These are phyloP conservation scores for Labrus mixtus DNA, from an alignment of 2,113 vertebrate species.

Conservation along the genomic window DNA sequence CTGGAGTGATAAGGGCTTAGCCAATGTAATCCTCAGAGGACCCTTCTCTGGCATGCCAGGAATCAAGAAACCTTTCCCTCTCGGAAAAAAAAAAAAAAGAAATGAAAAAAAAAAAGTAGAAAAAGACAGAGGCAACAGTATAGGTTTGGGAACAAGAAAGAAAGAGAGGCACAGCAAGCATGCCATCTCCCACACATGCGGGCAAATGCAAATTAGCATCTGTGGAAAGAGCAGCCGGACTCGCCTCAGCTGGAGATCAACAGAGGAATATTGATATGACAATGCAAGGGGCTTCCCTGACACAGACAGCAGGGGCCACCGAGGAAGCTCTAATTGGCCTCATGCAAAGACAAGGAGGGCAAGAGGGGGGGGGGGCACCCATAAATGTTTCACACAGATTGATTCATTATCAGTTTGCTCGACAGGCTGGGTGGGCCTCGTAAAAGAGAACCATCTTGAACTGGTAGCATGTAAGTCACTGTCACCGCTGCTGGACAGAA, in stretches of 20 bases:
- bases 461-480: constrained; percentile 70
- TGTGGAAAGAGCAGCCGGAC: constrained; percentile 76
- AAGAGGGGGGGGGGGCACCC: constrained; percentile 3
- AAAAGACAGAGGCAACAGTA: constrained; percentile 57
- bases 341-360: constrained; percentile 16
- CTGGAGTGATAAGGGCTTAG: constrained; percentile 86
- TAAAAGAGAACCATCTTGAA: constrained; percentile 67
- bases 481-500: constrained; percentile 57
- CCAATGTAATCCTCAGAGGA: constrained; percentile 85
- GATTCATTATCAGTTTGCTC: constrained; percentile 76
- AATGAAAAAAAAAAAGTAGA: constrained; percentile 46
- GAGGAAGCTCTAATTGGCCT: constrained; percentile 73
- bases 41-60: constrained; percentile 80
- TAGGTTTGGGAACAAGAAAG: constrained; percentile 64
- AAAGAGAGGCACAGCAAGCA: constrained; percentile 48
- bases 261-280: constrained; percentile 79
- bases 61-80: constrained; percentile 81
- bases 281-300: constrained; percentile 67
- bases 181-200: constrained; percentile 67
- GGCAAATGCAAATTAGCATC: constrained; percentile 74
- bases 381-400: constrained; percentile 76
- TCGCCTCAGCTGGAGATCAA: constrained; percentile 76
- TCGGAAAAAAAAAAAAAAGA: constrained; percentile 43
- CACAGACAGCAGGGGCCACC: constrained; percentile 63
- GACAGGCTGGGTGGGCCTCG: constrained; percentile 65